phyloP scores from a whole-genome alignment of 2,888 invertebrate genomes.

The Melanchra persicariae region DNA sequence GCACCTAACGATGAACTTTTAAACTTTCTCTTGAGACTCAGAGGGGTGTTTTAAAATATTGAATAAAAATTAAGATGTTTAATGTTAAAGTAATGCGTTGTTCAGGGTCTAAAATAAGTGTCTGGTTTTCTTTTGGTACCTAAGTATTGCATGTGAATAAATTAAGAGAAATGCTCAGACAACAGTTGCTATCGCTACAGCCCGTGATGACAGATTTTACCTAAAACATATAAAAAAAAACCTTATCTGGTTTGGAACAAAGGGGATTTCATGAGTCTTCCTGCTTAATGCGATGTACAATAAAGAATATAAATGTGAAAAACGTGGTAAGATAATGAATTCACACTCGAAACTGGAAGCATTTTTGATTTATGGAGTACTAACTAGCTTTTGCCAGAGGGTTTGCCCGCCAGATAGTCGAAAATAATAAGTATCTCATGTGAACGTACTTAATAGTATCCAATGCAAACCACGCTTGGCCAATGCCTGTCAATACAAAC shows the following conservation, averaged over 20 bases:
- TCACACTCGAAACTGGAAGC: slow-evolving; percentile 12
- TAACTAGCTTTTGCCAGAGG: not conserved
- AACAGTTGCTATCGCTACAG: not conserved
- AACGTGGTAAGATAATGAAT: slow-evolving; percentile 32
- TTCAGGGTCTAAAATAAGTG: too few species aligned
- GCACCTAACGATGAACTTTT: slow-evolving; percentile 10
- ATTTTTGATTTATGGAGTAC: slow-evolving; percentile 1
- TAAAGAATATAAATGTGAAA: slow-evolving; percentile 28
- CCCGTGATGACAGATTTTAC: not conserved
- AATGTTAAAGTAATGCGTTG: too few species aligned
- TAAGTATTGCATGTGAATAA: not conserved
- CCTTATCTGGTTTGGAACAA: not conserved
- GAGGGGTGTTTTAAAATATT: not conserved
- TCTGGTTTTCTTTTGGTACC: too few species aligned
- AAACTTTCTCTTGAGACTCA: slow-evolving; percentile 15
- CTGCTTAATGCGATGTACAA: not conserved
- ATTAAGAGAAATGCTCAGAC: not conserved
- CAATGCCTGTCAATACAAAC: too few species aligned
- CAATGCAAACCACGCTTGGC: too few species aligned
- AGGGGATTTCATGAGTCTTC: slow-evolving; percentile 8
- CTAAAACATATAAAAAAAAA: not conserved
- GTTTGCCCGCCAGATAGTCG: not conserved
- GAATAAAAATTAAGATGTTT: not conserved
- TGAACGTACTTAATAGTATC: not conserved
- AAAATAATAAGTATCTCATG: not conserved